These are phyloP conservation scores for Leuctra nigra DNA, from an alignment of 2,888 invertebrate species.

Conservation along the genomic window DNA sequence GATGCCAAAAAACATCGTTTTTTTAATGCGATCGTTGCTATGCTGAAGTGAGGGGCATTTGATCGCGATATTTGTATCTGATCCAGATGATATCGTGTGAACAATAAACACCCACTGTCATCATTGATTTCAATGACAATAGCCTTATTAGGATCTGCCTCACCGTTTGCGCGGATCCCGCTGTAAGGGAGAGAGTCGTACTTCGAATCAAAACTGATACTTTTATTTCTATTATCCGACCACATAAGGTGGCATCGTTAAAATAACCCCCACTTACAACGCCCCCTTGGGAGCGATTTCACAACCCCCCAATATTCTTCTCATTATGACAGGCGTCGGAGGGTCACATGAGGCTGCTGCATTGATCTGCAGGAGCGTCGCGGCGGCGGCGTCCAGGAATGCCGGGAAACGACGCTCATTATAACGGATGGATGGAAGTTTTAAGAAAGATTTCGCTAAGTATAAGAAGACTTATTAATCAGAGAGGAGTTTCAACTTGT, in stretches of 20 bases:
- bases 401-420: too few relatives aligned
- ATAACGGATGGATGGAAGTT: neutral
- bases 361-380: neutral
- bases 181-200: neutral
- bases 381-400: neutral
- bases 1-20: too few relatives aligned
- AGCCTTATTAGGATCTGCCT: too few relatives aligned
- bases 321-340: constrained; percentile 3
- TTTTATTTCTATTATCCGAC: constrained; percentile 18
- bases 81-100: too few relatives aligned
- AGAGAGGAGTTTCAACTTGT: neutral
- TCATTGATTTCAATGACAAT: too few relatives aligned
- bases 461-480: constrained; percentile 8
- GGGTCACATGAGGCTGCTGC: constrained; percentile 3
- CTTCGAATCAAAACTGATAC: constrained; percentile 15
- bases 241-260: constrained; percentile 14
- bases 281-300: constrained; percentile 7
- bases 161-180: too few relatives aligned
- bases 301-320: constrained; percentile 8
- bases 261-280: neutral
- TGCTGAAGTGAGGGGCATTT: too few relatives aligned
- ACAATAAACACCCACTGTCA: too few relatives aligned
- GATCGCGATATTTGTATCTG: too few relatives aligned
- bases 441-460: neutral
- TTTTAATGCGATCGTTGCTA: too few relatives aligned